Conservation (phyloP, 2,888 invertebrate species). For the Drosophila crucigera region DNA sequence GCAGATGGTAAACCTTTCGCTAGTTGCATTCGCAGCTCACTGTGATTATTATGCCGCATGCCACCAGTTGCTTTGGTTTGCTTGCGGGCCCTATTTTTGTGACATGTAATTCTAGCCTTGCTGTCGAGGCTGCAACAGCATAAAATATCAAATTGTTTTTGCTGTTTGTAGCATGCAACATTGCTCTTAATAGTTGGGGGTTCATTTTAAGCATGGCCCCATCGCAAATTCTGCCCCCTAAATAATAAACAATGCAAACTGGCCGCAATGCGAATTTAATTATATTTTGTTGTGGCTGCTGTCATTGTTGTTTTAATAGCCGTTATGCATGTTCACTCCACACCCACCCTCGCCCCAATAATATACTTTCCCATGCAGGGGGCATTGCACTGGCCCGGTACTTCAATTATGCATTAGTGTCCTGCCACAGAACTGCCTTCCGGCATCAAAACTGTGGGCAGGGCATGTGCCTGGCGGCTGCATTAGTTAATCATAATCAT, state of each 20-base stretch:
- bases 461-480: background rate
- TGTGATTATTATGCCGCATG: background rate
- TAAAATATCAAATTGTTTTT: slow-evolving; percentile 12
- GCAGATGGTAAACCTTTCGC: slow-evolving; percentile 39
- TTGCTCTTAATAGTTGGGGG: slow-evolving; percentile 30
- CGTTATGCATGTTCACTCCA: slow-evolving; percentile 25
- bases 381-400: background rate
- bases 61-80: slow-evolving; percentile 42
- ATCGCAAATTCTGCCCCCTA: background rate
- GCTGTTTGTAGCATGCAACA: slow-evolving; percentile 19
- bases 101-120: slow-evolving; percentile 36
- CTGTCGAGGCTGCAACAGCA: slow-evolving; percentile 1
- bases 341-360: background rate
- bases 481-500: slow-evolving; percentile 37
- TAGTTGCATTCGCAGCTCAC: slow-evolving; percentile 20
- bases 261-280: slow-evolving; percentile 37
- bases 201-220: slow-evolving; percentile 25
- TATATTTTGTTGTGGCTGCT: slow-evolving; percentile 36
- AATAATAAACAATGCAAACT: slow-evolving; percentile 27
- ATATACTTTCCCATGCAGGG: background rate
- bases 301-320: slow-evolving; percentile 57
- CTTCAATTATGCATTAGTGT: slow-evolving; percentile 7
- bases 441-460: slow-evolving; percentile 1
- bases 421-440: background rate
- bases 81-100: slow-evolving; percentile 33